phyloP scores from a whole-genome alignment of 2,888 invertebrate species.

The Mechanitis mazaeus region DNA sequence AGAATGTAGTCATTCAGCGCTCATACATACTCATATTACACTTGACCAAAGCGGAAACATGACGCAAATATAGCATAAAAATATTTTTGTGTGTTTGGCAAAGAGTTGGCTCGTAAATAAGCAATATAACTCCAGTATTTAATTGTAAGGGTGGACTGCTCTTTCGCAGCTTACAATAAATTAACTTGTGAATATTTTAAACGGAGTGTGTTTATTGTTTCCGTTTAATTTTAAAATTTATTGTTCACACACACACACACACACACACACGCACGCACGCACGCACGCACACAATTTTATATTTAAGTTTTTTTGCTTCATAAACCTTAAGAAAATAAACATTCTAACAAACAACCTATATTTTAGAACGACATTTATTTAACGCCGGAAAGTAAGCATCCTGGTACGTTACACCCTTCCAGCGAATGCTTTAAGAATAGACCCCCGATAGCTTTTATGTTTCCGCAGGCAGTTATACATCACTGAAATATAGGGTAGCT shows the following conservation, averaged over 20 bases:
- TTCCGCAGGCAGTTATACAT: conserved; percentile 61
- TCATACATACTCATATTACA: conserved; percentile 19
- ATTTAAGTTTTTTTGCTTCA: background rate
- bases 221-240: conserved; percentile 48
- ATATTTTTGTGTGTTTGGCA: conserved; percentile 42
- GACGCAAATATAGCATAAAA: conserved; percentile 41
- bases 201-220: conserved; percentile 49
- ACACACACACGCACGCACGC: no score
- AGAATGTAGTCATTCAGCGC: conserved; percentile 9
- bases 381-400: conserved; percentile 54
- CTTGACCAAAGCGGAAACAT: conserved; percentile 38
- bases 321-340: background rate
- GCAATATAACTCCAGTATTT: conserved; percentile 54
- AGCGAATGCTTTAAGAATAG: conserved; percentile 44
- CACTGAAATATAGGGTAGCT: conserved; percentile 55
- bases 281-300: background rate
- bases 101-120: conserved; percentile 63
- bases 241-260: background rate
- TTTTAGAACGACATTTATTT: conserved; percentile 48
- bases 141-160: conserved; percentile 42
- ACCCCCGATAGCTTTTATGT: conserved; percentile 54
- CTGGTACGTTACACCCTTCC: conserved; percentile 40
- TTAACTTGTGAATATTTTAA: conserved; percentile 45
- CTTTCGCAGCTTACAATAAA: conserved; percentile 40
- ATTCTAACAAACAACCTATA: conserved; percentile 16